Evolutionary conservation across 2,113 vertebrate species (phyloP), one percentile per base, ranked within the genome.

Genomic region (Cardinalis cardinalis): DNA sequence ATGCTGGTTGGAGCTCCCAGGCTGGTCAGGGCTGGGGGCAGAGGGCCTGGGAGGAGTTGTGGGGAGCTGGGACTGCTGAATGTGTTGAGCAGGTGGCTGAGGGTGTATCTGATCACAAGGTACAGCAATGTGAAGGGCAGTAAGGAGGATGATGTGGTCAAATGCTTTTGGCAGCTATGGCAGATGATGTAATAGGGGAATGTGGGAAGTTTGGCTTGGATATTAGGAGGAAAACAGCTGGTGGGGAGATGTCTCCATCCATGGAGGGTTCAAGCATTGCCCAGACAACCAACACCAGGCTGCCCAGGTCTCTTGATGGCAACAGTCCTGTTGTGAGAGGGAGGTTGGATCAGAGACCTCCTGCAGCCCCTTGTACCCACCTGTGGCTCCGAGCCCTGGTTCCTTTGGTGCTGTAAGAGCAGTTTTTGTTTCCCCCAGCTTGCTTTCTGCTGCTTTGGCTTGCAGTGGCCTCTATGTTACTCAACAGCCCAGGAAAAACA

Each of bases 61-160:
- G 7, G 41, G 41, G 23, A 63, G 23, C 43, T 34, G 38, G 32
- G 48, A 10, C 18, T 58, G 64, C 52, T 71, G 1, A 0, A 6
- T 26, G 38, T 20, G 32, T 14, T 46, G 38, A 55, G 40, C 52
- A 75, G 55, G 36, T 7, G 3, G 15, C 52, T 51, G 58, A 12
- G 31, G 3, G 1, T 31, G 2, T 28, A n/a, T 63, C 21, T 40
- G 11, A 23, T 68, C 55, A n/a, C 5, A 51, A 10, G 51, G 46
- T 44, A 29, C 26, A 26, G 36, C 0, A 0, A 5, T n/a, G 29
- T 18, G 70, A 66, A 63, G 58, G 61, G 23, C 60, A 29, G 2
- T 32, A 14, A 32, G 56, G 26, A 59, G 44, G 61, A 43, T 31
- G 43, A 63, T 72, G 55, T 3, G 4, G 52, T 78, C 85, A 74